Percentiles rank a stretch among this genome's conserved stretches.
phyloP scores from a whole-genome alignment of 2,888 invertebrate genomes.

The Phyllotreta striolata region DNA sequence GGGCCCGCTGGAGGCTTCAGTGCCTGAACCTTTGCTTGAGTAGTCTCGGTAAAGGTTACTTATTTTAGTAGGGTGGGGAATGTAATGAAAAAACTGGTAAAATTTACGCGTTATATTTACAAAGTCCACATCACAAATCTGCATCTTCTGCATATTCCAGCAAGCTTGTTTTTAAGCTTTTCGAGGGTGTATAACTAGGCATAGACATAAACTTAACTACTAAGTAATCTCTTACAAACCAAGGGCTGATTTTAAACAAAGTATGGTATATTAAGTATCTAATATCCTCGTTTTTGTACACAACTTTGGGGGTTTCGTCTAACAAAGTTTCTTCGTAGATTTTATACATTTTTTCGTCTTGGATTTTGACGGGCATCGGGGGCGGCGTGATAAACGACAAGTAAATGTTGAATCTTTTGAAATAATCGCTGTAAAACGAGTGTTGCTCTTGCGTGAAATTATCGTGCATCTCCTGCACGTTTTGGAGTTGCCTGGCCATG shows the following conservation, averaged over 20 bases:
- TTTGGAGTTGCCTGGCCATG: slow-evolving; percentile 68
- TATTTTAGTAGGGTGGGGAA: no score
- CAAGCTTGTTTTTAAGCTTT: not conserved
- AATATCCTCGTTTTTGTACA: slow-evolving; percentile 76
- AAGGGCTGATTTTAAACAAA: slow-evolving; percentile 70
- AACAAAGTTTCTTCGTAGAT: slow-evolving; percentile 71
- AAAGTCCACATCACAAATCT: slow-evolving; percentile 16
- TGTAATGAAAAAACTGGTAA: no score
- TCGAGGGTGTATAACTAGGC: slow-evolving; percentile 61
- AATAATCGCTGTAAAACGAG: slow-evolving; percentile 71
- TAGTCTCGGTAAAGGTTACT: no score
- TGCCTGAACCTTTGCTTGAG: no score
- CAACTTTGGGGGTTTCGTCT: slow-evolving; percentile 65
- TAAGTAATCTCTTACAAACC: slow-evolving; percentile 66
- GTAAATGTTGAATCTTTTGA: slow-evolving; percentile 69
- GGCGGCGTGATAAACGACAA: slow-evolving; percentile 58
- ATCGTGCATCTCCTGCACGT: slow-evolving; percentile 71
- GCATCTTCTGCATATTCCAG: slow-evolving; percentile 19
- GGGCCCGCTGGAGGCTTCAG: no score
- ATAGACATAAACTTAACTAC: slow-evolving; percentile 71
- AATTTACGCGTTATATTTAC: not conserved
- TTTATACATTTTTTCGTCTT: slow-evolving; percentile 62
- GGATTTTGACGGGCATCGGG: slow-evolving; percentile 64
- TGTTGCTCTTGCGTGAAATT: slow-evolving; percentile 70
- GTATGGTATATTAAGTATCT: slow-evolving; percentile 73